A percentile compares a stretch with the other conserved stretches of the same genome.
These are phyloP conservation scores for Cryptoprocta ferox DNA, from an alignment of 2,797 vertebrate species.

Conservation along the genomic window DNA sequence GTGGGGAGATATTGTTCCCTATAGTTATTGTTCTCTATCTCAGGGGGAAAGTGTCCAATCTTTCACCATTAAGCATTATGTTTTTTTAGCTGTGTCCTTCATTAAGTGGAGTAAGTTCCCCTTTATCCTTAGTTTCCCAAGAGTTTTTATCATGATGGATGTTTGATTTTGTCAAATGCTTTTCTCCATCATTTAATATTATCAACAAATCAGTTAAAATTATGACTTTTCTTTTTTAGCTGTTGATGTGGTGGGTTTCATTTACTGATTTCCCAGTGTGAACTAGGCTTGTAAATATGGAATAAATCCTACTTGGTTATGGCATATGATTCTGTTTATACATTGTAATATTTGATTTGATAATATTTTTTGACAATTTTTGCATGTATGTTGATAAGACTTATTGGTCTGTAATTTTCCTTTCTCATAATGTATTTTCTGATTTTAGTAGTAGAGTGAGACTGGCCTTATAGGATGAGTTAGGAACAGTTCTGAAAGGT, in stretches of 20 bases:
- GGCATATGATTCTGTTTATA: neutral
- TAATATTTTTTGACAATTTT: neutral
- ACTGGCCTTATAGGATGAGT: neutral
- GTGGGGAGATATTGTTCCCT: neutral
- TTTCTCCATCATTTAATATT: neutral
- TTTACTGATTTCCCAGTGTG: neutral
- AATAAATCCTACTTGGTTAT: neutral
- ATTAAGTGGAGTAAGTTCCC: neutral
- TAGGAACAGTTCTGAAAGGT: neutral
- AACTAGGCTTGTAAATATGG: neutral
- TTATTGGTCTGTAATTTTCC: neutral
- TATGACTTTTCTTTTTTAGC: neutral
- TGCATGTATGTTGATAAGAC: neutral
- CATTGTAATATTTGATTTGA: neutral
- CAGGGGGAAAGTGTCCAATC: neutral
- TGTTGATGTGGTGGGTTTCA: neutral
- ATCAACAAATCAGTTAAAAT: neutral
- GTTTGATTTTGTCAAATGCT: neutral
- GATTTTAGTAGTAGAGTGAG: neutral
- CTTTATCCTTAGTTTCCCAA: neutral
- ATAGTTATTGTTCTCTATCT: neutral
- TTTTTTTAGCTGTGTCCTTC: neutral
- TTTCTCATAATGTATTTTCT: neutral
- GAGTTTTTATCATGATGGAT: neutral
- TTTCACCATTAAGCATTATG: neutral